Conservation (phyloP, 2,888 invertebrate species). For the Anorthoa munda region DNA sequence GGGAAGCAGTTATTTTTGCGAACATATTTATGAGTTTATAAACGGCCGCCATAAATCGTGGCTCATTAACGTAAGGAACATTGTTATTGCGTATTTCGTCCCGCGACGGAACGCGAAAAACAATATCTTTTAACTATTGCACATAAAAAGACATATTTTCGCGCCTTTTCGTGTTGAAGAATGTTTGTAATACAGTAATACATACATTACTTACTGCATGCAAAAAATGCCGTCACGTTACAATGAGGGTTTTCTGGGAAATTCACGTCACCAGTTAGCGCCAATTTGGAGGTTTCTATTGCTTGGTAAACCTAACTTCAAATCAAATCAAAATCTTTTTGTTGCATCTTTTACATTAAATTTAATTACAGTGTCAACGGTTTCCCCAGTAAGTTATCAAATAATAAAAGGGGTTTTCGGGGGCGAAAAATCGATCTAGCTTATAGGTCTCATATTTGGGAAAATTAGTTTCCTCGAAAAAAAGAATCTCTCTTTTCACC, state of each 20-base stretch:
- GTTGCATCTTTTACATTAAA: no score
- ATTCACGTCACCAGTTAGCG: no score
- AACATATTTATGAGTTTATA: constrained; percentile 66
- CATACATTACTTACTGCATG: constrained; percentile 11
- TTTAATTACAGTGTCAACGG: no score
- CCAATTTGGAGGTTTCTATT: no score
- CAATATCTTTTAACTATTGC: constrained; percentile 46
- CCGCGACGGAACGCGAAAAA: constrained; percentile 36
- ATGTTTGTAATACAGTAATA: constrained; percentile 38
- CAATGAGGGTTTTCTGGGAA: background rate
- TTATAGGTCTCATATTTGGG: no score
- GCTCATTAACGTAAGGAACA: constrained; percentile 60
- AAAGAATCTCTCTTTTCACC: no score
- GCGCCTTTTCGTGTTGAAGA: constrained; percentile 15
- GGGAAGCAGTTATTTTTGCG: constrained; percentile 60
- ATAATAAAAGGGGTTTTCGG: no score
- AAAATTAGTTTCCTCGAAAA: no score
- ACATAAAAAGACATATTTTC: constrained; percentile 34
- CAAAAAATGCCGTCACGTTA: constrained; percentile 23
- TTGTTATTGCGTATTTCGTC: constrained; percentile 52
- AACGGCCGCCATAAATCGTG: constrained; percentile 60
- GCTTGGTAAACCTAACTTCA: no score
- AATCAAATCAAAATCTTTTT: no score
- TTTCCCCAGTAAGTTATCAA: no score
- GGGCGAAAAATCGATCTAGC: no score